These are phyloP conservation scores for Rapana venosa DNA, from an alignment of 2,888 invertebrate species.

Conservation along the genomic window DNA sequence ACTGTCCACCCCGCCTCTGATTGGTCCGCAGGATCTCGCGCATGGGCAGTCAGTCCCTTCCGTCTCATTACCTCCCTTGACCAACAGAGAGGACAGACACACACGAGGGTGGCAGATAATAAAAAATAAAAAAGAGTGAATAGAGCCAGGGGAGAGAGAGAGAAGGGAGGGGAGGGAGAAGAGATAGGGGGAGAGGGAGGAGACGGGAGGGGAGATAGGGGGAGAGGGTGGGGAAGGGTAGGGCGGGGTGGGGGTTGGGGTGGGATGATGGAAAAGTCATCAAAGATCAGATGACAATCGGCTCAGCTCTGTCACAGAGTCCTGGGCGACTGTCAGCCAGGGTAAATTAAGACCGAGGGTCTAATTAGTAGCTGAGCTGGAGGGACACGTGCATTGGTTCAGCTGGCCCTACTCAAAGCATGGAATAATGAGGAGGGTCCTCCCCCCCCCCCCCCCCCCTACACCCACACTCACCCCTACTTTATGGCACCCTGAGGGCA, in stretches of 20 bases:
- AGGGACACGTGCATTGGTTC: not conserved
- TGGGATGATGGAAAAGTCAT: not conserved
- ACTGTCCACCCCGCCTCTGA: not conserved
- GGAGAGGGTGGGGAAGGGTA: not conserved
- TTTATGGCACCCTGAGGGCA: too few relatives aligned
- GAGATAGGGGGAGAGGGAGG: not conserved
- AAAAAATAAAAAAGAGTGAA: too few relatives aligned
- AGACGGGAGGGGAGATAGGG: not conserved
- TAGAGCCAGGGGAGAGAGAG: too few relatives aligned
- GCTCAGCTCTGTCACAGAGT: too few relatives aligned
- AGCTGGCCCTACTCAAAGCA: too few relatives aligned
- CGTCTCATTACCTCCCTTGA: not conserved
- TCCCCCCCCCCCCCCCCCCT: too few relatives aligned
- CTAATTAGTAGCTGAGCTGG: not conserved
- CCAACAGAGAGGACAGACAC: not conserved
- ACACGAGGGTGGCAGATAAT: too few relatives aligned
- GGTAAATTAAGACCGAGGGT: not conserved
- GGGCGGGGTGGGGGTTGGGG: not conserved
- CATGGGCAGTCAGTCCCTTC: conserved; percentile 10
- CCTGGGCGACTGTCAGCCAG: not conserved
- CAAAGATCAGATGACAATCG: not conserved
- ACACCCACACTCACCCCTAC: too few relatives aligned
- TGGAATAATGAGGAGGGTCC: too few relatives aligned
- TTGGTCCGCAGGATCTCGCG: conserved; percentile 1
- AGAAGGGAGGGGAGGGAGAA: too few relatives aligned